Base-by-base conservation (phyloP, 2,888 invertebrate genomes). In the Pseudolycoriella hygida region DNA sequence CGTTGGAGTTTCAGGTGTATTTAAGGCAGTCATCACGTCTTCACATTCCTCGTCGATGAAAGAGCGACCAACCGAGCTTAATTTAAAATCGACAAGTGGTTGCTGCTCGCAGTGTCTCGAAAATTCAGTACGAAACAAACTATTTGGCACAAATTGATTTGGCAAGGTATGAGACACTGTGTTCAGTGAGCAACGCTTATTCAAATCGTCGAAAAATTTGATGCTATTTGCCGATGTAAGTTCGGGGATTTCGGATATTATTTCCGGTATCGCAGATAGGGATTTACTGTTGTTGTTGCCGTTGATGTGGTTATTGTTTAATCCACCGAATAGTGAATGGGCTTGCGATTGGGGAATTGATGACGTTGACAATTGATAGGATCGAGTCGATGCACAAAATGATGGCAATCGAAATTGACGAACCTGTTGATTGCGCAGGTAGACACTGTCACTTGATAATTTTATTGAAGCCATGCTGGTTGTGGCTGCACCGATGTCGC, bases 1-100 rank as follows among this genome's bases (percentile, higher is more conserved):
- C 40, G 76, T 74, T 17, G 80, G 79, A 3, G 78, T 78, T 53
- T 79, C 78, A 8, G 78, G 79, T 3, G 79, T 78, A 53, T 64
- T 64, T 42, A 65, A 52, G 11, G 62, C 60, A 17, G 51, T 51
- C 42, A 53, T 51, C 2, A 53, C 51, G 30, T 38, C 25, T 12
- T 32, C 14, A 41, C 52, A 54, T 3, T 50, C 52, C 2, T 50
- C 52, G 39, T 45, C 34, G 3, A 47, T 48, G 48, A 65, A 65
- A 2, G 64, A 65, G 1, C 65, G 57, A 14, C 65, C 64, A 46
- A 65, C 65, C 2, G 64, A 64, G 43, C 65, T 65, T 31, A 65
- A 51, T 39, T 62, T 64, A 46, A 64, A 64, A 50, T 64, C 64
- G 2, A 62, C 53, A 20, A 64, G 47, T 31, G 60, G 59, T 17